These are phyloP conservation scores for Drosophila nigritarsus DNA, from an alignment of 2,888 invertebrate genomes.

Conservation along the genomic window DNA sequence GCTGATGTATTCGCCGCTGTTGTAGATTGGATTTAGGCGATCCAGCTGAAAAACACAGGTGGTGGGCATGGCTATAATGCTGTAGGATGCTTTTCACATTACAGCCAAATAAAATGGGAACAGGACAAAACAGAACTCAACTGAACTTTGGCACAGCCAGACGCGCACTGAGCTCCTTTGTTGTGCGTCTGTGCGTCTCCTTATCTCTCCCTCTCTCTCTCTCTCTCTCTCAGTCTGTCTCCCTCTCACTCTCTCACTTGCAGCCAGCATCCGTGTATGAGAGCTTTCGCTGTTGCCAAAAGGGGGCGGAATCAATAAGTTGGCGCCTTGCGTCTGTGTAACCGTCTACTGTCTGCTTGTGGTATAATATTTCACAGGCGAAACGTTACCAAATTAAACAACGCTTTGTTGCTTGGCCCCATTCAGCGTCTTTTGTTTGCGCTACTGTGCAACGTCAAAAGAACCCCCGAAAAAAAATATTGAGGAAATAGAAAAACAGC, in stretches of 20 bases:
- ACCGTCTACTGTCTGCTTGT: constrained; percentile 78
- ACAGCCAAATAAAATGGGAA: constrained; percentile 20
- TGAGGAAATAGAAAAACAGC: constrained; percentile 17
- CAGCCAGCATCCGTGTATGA: constrained; percentile 61
- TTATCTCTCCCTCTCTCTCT: constrained; percentile 2
- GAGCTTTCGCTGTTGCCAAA: constrained; percentile 43
- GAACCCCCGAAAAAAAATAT: neutral
- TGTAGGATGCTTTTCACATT: constrained; percentile 45
- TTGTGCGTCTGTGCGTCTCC: constrained; percentile 49
- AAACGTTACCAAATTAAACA: constrained; percentile 61
- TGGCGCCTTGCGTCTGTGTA: constrained; percentile 80
- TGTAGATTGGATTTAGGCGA: constrained; percentile 78
- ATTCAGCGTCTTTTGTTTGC: constrained; percentile 76
- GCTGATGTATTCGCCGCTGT: constrained; percentile 80
- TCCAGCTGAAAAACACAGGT: constrained; percentile 82
- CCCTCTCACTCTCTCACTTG: constrained; percentile 6
- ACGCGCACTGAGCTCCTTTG: constrained; percentile 74
- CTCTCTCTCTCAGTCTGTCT: constrained; percentile 7
- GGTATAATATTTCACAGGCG: constrained; percentile 72
- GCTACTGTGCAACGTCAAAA: constrained; percentile 6
- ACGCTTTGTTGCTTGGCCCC: constrained; percentile 49
- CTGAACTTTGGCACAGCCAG: constrained; percentile 74
- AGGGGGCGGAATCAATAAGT: constrained; percentile 69
- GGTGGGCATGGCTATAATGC: constrained; percentile 74
- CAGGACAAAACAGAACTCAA: constrained; percentile 35